Percentiles rank a stretch among this genome's conserved stretches.
Evolutionary conservation across 2,888 invertebrate genomes (phyloP).

Genomic region (Eurytoma californica): DNA sequence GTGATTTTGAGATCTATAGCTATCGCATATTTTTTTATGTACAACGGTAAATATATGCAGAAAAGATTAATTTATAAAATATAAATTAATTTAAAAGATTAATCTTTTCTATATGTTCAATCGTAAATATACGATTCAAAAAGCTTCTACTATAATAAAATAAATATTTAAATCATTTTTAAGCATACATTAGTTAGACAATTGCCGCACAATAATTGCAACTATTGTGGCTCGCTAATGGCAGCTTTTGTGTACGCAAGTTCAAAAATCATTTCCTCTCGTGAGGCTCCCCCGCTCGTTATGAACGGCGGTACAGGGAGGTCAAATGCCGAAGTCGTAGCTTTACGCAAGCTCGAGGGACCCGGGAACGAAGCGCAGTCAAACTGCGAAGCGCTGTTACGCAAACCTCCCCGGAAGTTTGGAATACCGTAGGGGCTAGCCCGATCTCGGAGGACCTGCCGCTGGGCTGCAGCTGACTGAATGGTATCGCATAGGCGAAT

Average conservation of each 20-base stretch:
- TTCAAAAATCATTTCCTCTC: neutral
- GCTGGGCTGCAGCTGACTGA: neutral
- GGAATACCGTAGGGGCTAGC: conserved; percentile 21
- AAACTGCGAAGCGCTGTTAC: conserved; percentile 5
- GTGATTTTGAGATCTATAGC: too few species aligned
- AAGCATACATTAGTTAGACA: neutral
- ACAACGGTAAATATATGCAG: too few species aligned
- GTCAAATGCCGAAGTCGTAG: conserved; percentile 28
- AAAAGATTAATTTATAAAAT: too few species aligned
- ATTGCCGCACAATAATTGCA: neutral
- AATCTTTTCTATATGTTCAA: too few species aligned
- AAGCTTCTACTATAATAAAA: neutral
- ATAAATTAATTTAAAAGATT: too few species aligned
- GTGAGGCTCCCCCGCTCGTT: neutral
- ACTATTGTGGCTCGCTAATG: neutral
- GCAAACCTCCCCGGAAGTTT: conserved; percentile 36
- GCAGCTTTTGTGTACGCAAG: neutral
- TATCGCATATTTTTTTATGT: too few species aligned
- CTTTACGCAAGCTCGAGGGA: neutral
- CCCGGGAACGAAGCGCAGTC: neutral
- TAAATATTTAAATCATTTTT: neutral
- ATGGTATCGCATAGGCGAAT: conserved; percentile 1
- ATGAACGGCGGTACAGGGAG: neutral
- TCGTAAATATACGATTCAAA: too few species aligned
- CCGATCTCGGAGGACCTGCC: conserved; percentile 15